phyloP scores from a whole-genome alignment of 2,113 vertebrate species.

The Pteropus alecto region DNA sequence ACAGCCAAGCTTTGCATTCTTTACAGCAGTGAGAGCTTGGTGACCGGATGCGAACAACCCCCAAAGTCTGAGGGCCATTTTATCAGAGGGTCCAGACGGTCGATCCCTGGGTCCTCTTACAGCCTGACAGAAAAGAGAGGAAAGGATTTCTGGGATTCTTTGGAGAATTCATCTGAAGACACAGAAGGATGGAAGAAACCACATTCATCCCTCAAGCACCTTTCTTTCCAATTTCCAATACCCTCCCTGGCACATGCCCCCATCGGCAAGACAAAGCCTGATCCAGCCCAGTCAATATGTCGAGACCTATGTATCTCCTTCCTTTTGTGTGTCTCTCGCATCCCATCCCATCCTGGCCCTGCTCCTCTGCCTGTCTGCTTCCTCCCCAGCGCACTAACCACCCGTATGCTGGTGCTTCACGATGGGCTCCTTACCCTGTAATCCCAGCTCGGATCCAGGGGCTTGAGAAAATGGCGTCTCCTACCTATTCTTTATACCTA shows the following conservation, averaged over 20 bases:
- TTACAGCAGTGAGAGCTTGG: neutral
- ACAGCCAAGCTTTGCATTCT: neutral
- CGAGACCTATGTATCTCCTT: rapidly evolving
- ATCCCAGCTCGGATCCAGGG: neutral
- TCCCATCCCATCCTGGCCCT: rapidly evolving
- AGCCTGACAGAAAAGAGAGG: neutral
- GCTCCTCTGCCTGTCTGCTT: rapidly evolving
- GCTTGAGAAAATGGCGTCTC: neutral
- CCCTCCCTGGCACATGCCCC: rapidly evolving
- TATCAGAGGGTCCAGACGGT: neutral
- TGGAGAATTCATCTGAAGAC: neutral
- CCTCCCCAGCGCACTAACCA: rapidly evolving
- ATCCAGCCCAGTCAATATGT: rapidly evolving
- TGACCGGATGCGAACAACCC: neutral
- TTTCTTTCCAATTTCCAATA: rapidly evolving
- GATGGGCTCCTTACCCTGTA: rapidly evolving
- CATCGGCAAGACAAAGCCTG: neutral
- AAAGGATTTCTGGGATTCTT: neutral
- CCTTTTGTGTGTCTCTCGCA: neutral
- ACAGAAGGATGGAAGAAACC: neutral
- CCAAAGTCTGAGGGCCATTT: neutral
- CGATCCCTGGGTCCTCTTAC: neutral
- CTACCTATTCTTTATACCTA: neutral
- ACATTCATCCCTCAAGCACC: neutral
- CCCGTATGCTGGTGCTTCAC: rapidly evolving